These are phyloP conservation scores for Acanthis flammea DNA, from an alignment of 2,797 vertebrate species.

Conservation along the genomic window DNA sequence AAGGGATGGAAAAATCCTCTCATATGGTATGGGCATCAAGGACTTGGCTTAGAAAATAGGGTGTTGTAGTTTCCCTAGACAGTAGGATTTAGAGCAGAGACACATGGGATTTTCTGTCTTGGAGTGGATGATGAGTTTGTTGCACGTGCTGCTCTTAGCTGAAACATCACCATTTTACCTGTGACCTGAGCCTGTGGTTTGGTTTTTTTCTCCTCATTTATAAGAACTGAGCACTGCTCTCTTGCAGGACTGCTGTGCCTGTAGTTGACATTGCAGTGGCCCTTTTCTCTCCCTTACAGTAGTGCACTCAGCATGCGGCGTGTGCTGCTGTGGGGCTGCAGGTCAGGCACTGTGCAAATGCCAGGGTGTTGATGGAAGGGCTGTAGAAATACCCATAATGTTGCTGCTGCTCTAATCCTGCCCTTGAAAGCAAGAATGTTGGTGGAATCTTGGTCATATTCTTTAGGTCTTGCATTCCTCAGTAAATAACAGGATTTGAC, in stretches of 20 bases:
- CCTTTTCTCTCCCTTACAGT: not conserved
- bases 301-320: accelerated
- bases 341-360: not conserved
- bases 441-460: conserved; percentile 15
- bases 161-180: not conserved
- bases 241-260: not conserved
- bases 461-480: conserved; percentile 45
- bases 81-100: not conserved
- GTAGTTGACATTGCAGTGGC: not conserved
- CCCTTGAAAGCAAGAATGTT: conserved; percentile 34
- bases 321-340: not conserved
- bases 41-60: not conserved
- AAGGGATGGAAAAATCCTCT: not conserved
- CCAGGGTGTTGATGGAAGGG: not conserved
- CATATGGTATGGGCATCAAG: not conserved
- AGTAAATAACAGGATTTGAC: conserved; percentile 53
- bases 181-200: not conserved
- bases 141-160: not conserved
- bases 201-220: accelerated
- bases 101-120: not conserved
- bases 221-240: not conserved
- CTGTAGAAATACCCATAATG: not conserved
- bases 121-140: not conserved
- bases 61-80: not conserved
- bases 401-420: not conserved